Evolutionary conservation across 2,797 vertebrate species (phyloP), one percentile per base, ranked within the genome.

Genomic region (Schizopygopsis pylzovi): DNA sequence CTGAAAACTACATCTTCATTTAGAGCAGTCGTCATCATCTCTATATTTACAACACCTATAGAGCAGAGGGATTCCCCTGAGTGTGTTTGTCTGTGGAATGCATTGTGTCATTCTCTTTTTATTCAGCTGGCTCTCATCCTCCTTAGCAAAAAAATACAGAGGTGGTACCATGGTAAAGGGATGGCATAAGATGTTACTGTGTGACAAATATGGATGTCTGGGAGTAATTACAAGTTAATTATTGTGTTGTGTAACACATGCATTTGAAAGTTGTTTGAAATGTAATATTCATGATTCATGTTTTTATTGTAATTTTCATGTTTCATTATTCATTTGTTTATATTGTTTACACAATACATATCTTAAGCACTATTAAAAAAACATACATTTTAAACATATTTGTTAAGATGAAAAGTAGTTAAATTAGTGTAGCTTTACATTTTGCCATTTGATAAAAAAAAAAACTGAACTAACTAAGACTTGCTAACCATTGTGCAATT

Each of bases 1-100:
- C 39, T 79, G 82, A 72, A 79, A 71, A 68, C 45, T 79, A 83
- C 43, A 43, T 83, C 77, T 73, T 75, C 47, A 84, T 83, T 80
- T 84, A 84, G 67, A 87, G 49, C 39, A 37, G 15, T 28, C 77
- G 39, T 85, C 63, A 71, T 85, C 63, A 59, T 84, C 20, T 79
- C 83, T 70, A 68, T 84, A 84, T 70, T 70, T 78, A 84, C 61
- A 68, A 68, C 63, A 70, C 16, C n/a, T 15, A 84, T 37, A 78
- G 61, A 22, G 41, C 39, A 79, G 52, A 79, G 22, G 76, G 39
- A 84, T 84, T 84, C 61, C 81, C 63, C n/a, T 11, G 63, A 68
- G 65, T 71, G 39, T 79, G 73, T 59, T 84, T 78, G 49, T 78
- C 61, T 67, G 37, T 68, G n/a, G 70, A 79, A 78, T 56, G n/a